Evolutionary conservation across 64 coral and sea anemone genomes (phyloP), one percentile per base, ranked within the genome.

Genomic region (Catalaphyllia jardinei): DNA sequence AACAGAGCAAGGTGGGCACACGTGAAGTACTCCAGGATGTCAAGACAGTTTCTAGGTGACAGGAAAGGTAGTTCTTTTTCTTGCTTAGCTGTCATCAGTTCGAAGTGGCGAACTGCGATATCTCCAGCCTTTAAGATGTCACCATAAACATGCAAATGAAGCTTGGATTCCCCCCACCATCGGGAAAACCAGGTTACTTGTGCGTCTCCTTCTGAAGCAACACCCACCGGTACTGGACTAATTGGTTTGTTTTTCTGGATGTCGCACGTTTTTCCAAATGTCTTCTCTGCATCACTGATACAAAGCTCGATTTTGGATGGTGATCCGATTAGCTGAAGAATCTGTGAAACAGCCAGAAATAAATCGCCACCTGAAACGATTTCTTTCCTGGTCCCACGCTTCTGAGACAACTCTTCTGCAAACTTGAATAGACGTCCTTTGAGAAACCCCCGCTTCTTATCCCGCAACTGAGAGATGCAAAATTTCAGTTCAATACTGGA

Each of bases 21-120:
- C 22, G 95, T 31, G 39, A 95, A 94, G 74, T 93, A 83, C 49
- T 99, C 97, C 25, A 99, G 55, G 78, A 94, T 84, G 83, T 84
- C 78, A 25, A 93, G 75, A 38, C 88, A 86, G 87, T 94, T 91
- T 39, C 73, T 64, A 28, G 93, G 76, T 8, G 91, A 91, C n/a
- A 92, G 95, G 17, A 86, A 87, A 30, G 88, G 76, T 10, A 88
- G 29, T 14, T 74, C 55, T 29, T 25, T 69, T 27, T 1, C 16
- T 8, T 74, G 71, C 6, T 75, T 82, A 0, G 91, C 87, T 16
- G 94, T 71, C 19, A 89, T 69, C 6, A 29, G 76, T 30, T 95
- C 52, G 55, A 95, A 95, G 64, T 88, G 80, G 59, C 85, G 81
- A 14, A 88, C 62, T 13, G 60, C 71, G 7, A 38, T 19, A 28